Conservation (phyloP, 2,888 invertebrate species). For the Papilio demoleus region DNA sequence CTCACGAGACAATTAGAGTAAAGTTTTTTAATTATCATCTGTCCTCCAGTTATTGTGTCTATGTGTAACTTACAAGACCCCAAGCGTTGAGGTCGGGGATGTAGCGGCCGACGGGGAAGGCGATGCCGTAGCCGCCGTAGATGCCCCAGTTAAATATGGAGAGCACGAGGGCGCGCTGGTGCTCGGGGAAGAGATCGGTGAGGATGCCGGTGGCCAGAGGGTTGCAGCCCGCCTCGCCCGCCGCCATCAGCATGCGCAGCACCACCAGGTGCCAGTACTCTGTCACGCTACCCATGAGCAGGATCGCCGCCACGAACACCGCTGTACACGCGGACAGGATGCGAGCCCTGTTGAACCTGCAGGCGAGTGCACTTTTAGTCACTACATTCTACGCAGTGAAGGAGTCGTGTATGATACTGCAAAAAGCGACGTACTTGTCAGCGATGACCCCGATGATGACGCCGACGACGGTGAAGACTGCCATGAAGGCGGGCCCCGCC, state of each 20-base stretch:
- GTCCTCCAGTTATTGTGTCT: too few relatives aligned
- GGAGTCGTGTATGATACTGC: neutral
- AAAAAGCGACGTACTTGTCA: slow-evolving; percentile 82
- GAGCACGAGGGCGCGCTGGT: slow-evolving; percentile 93
- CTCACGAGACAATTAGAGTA: too few relatives aligned
- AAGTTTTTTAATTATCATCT: too few relatives aligned
- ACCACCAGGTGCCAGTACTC: slow-evolving; percentile 96
- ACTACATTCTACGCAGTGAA: neutral
- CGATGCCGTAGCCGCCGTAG: slow-evolving; percentile 96
- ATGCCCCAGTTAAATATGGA: slow-evolving; percentile 98
- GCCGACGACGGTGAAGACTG: slow-evolving; percentile 94
- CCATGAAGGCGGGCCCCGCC: slow-evolving; percentile 96
- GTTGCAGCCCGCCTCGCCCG: slow-evolving; percentile 94
- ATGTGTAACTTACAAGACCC: slow-evolving; percentile 84
- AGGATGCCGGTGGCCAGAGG: slow-evolving; percentile 93
- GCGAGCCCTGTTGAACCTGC: slow-evolving; percentile 87
- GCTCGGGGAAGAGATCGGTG: slow-evolving; percentile 91
- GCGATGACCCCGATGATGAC: slow-evolving; percentile 93
- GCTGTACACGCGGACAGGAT: slow-evolving; percentile 90
- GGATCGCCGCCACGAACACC: slow-evolving; percentile 91
- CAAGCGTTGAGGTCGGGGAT: slow-evolving; percentile 89
- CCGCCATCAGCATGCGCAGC: slow-evolving; percentile 93
- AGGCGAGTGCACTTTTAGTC: neutral
- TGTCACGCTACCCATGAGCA: slow-evolving; percentile 92
- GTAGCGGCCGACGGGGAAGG: slow-evolving; percentile 95